These are phyloP conservation scores for Tyto alba DNA, from an alignment of 2,113 vertebrate genomes.

Conservation along the genomic window DNA sequence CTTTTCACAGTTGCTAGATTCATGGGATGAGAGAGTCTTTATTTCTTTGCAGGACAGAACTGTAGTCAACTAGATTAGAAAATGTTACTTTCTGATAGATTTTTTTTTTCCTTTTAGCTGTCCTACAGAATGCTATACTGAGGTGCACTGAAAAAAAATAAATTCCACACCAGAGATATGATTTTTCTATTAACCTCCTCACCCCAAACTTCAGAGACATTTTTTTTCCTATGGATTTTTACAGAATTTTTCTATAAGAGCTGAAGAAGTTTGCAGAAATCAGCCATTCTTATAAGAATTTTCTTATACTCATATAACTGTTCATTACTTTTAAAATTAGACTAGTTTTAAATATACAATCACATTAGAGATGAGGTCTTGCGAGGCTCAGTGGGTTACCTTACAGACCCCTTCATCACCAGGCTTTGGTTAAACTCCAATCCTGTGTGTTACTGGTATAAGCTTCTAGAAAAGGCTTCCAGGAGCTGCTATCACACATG, in stretches of 20 bases:
- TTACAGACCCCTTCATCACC: background rate
- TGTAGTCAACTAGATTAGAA: constrained; percentile 10
- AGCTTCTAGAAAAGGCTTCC: background rate
- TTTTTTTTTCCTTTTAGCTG: background rate
- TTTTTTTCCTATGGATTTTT: background rate
- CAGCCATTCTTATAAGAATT: background rate
- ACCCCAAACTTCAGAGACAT: background rate
- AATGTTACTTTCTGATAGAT: constrained; percentile 19
- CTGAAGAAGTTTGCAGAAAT: background rate
- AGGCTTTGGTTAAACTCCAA: background rate
- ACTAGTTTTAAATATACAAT: background rate
- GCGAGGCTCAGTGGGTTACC: background rate
- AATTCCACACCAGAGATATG: constrained; percentile 16
- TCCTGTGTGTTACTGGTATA: background rate
- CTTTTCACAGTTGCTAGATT: constrained; percentile 26
- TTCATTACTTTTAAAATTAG: background rate
- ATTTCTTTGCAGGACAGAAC: constrained; percentile 14
- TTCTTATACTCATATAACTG: background rate
- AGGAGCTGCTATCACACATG: accelerated
- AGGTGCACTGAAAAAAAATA: background rate
- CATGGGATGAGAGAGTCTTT: constrained; percentile 15
- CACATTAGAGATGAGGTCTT: background rate
- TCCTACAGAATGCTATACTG: background rate
- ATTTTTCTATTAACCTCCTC: constrained; percentile 51
- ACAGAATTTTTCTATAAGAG: background rate